Evolutionary conservation across 2,113 vertebrate species (phyloP).

Genomic region (Ardeotis arabs): DNA sequence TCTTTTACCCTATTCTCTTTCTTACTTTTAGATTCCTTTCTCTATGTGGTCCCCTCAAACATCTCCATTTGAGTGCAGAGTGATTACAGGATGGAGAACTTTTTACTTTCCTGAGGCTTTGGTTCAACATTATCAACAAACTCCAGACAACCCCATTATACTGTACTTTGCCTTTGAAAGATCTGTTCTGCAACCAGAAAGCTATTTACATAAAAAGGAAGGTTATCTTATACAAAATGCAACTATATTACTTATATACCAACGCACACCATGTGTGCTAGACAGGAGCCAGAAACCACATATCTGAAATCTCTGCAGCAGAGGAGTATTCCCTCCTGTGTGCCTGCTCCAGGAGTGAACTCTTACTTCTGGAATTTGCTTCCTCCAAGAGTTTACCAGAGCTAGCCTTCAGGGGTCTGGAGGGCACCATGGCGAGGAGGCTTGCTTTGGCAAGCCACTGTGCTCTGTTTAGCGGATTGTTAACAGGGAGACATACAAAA

Average conservation of each 20-base stretch:
- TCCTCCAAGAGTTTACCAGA: background rate
- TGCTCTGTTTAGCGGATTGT: background rate
- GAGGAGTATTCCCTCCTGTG: background rate
- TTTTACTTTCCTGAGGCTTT: background rate
- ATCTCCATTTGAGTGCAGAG: background rate
- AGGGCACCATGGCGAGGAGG: background rate
- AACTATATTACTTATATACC: background rate
- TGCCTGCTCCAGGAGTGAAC: background rate
- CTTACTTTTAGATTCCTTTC: background rate
- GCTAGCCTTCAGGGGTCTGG: background rate
- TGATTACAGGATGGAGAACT: background rate
- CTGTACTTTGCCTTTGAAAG: background rate
- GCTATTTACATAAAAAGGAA: background rate
- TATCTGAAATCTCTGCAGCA: background rate
- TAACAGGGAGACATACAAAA: background rate
- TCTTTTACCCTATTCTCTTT: background rate
- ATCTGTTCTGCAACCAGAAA: background rate
- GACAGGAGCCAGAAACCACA: background rate
- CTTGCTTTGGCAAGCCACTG: background rate
- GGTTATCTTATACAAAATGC: background rate
- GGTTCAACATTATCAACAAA: background rate
- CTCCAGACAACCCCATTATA: background rate
- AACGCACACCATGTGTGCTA: background rate
- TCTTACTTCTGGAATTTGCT: conserved; percentile 19
- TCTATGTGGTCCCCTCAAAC: background rate